These are phyloP conservation scores for Lontra canadensis DNA, from an alignment of 2,113 vertebrate species.

Conservation along the genomic window DNA sequence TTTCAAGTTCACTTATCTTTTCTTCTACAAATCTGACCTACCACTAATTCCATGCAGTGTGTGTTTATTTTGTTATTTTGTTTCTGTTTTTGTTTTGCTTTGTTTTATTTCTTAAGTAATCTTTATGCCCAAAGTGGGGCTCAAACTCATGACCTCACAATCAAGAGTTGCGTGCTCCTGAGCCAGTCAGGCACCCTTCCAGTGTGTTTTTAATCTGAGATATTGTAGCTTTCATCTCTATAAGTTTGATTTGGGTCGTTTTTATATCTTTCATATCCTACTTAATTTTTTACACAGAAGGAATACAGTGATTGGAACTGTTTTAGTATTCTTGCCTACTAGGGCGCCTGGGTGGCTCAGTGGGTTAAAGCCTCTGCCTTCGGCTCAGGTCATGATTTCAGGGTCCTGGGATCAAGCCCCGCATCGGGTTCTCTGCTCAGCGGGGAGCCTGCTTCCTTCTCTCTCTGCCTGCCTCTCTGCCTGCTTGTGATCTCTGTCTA, in stretches of 20 bases:
- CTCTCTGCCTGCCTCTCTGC: too few relatives aligned
- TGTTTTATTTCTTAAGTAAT: background rate
- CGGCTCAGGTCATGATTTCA: too few relatives aligned
- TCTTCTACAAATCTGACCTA: background rate
- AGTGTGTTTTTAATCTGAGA: background rate
- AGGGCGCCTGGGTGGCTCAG: too few relatives aligned
- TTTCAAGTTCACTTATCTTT: conserved; percentile 8
- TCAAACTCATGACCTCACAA: background rate
- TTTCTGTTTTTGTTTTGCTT: background rate
- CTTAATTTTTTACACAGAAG: background rate
- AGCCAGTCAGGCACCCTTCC: background rate
- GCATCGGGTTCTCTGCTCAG: too few relatives aligned
- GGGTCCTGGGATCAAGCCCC: too few relatives aligned
- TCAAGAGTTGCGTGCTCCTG: background rate
- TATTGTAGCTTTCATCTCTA: background rate
- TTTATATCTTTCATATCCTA: background rate
- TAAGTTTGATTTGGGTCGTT: background rate
- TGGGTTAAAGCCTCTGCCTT: too few relatives aligned
- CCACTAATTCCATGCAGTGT: background rate
- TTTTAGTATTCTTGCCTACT: background rate
- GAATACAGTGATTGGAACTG: background rate
- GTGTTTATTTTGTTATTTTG: too few relatives aligned
- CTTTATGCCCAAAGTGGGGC: background rate
- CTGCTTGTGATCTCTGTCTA: too few relatives aligned
- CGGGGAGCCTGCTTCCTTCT: too few relatives aligned